Conservation (phyloP, 2,888 invertebrate genomes). For the Cyrtodaria siliqua region DNA sequence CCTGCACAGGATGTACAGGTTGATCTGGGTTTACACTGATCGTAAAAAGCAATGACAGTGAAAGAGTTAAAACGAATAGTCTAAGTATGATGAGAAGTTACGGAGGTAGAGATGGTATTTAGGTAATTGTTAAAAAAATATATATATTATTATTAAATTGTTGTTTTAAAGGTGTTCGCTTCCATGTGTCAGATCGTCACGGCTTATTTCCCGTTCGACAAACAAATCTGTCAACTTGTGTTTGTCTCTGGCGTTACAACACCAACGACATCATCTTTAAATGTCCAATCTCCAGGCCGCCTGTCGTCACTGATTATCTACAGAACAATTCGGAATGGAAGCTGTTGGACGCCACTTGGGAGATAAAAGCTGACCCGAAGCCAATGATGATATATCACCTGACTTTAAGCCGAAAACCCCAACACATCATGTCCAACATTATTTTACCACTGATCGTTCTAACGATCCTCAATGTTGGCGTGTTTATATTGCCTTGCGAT, state of each 20-base stretch:
- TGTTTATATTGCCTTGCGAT: slow-evolving; percentile 1
- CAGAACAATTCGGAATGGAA: slow-evolving; percentile 4
- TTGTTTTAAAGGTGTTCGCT: slow-evolving; percentile 4
- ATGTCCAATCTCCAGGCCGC: background rate
- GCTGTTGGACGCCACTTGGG: background rate
- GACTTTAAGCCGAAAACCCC: slow-evolving; percentile 1
- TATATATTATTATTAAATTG: no score
- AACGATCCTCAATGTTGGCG: background rate
- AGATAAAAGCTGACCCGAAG: background rate
- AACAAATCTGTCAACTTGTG: slow-evolving; percentile 1
- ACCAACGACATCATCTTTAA: background rate
- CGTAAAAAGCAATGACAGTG: no score
- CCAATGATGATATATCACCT: slow-evolving; percentile 17
- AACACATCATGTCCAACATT: slow-evolving; percentile 2
- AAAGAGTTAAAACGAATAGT: no score
- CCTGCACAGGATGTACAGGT: no score
- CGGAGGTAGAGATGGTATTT: no score
- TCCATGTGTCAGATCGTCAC: slow-evolving; percentile 6
- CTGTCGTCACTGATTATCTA: background rate
- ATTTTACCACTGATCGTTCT: slow-evolving; percentile 10
- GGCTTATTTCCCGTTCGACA: slow-evolving; percentile 11
- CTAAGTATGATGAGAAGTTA: no score
- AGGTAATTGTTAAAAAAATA: no score
- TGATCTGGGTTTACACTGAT: no score
- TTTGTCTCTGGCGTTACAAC: slow-evolving; percentile 20